Evolutionary conservation across 2,888 invertebrate genomes (phyloP).

Genomic region (Agrochola circellaris): DNA sequence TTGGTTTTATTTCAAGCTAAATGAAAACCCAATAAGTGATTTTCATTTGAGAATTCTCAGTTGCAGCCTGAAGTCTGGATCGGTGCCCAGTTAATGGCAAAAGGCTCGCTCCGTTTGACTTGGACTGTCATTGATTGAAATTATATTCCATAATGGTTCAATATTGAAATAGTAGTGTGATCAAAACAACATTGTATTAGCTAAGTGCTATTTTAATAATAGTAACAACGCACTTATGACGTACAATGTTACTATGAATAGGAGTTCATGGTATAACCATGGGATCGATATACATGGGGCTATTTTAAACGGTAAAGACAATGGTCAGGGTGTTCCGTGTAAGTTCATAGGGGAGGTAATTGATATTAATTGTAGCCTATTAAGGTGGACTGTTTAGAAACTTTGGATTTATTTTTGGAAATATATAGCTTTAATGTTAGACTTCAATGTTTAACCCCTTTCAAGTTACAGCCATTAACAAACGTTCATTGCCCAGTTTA

Average conservation of each 20-base stretch:
- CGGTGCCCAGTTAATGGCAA: no score
- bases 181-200: neutral
- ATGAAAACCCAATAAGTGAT: neutral
- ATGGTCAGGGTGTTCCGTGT: slow-evolving; percentile 8
- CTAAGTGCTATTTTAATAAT: slow-evolving; percentile 13
- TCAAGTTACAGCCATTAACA: neutral
- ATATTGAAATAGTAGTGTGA: no score
- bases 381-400: slow-evolving; percentile 24
- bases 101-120: no score
- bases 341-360: slow-evolving; percentile 1
- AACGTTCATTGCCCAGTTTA: neutral
- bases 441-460: neutral
- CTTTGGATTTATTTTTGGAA: slow-evolving; percentile 17
- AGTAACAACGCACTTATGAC: slow-evolving; percentile 16
- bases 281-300: slow-evolving; percentile 40
- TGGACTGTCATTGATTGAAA: no score
- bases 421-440: neutral
- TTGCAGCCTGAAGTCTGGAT: no score
- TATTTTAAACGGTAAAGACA: slow-evolving; percentile 35
- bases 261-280: slow-evolving; percentile 20
- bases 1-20: neutral
- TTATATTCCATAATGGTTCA: no score
- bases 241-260: slow-evolving; percentile 37
- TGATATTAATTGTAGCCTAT: slow-evolving; percentile 34
- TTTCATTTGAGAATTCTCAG: no score